phyloP scores from a whole-genome alignment of 2,797 vertebrate species.

The Alfaro cultratus region DNA sequence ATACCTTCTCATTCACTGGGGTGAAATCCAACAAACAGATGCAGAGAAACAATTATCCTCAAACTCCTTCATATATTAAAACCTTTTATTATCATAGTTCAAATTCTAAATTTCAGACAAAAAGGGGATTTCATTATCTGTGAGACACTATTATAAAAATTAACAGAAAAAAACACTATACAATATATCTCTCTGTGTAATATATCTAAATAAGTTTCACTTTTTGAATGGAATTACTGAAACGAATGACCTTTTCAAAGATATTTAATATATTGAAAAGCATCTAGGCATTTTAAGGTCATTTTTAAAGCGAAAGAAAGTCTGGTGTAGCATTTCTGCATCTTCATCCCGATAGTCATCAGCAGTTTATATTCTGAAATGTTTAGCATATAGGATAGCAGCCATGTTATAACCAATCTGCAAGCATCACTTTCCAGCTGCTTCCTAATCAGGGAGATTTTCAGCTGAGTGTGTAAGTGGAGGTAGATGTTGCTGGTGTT shows the following conservation, averaged over 20 bases:
- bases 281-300: not conserved
- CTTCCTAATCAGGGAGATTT: constrained; percentile 53
- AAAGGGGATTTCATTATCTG: not conserved
- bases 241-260: not conserved
- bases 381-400: constrained; percentile 36
- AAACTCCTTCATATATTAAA: not conserved
- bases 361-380: constrained; percentile 14
- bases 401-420: constrained; percentile 45
- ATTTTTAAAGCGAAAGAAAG: constrained; percentile 24
- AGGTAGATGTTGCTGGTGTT: constrained; percentile 22
- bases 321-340: constrained; percentile 4
- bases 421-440: constrained; percentile 29
- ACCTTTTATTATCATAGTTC: not conserved
- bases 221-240: not conserved
- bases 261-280: not conserved
- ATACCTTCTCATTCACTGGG: too few relatives aligned
- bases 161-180: not conserved
- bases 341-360: constrained; percentile 2
- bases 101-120: not conserved
- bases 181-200: not conserved
- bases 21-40: too few relatives aligned
- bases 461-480: constrained; percentile 36
- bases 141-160: not conserved
- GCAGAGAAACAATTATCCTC: too few relatives aligned
- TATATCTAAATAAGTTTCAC: not conserved